A percentile compares a stretch with the other conserved stretches of the same genome.
phyloP scores from a whole-genome alignment of 2,797 vertebrate species.

The Fistularia commersonii region DNA sequence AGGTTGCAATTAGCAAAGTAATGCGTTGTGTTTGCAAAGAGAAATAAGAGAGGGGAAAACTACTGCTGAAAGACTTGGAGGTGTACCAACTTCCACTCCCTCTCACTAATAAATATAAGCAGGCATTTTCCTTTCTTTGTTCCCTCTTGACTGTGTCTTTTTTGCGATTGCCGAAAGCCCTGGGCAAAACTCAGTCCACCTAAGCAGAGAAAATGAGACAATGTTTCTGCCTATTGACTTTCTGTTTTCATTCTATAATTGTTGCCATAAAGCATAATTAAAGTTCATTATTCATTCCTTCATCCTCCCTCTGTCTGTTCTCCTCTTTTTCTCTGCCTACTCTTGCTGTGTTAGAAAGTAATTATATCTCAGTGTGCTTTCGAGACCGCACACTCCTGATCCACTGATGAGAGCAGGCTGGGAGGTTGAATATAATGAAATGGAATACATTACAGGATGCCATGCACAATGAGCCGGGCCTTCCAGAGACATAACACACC shows the following conservation, averaged over 20 bases:
- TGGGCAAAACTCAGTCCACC: slow-evolving; percentile 35
- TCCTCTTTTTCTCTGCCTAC: slow-evolving; percentile 20
- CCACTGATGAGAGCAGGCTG: slow-evolving; percentile 65
- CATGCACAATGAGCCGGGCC: slow-evolving; percentile 24
- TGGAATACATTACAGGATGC: slow-evolving; percentile 55
- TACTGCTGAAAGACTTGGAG: slow-evolving; percentile 23
- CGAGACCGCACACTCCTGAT: slow-evolving; percentile 57
- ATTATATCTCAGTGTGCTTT: slow-evolving; percentile 64
- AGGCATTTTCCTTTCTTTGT: slow-evolving; percentile 23
- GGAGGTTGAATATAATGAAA: slow-evolving; percentile 65
- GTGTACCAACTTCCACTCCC: slow-evolving; percentile 7
- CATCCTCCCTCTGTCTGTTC: slow-evolving; percentile 39
- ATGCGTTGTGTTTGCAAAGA: slow-evolving; percentile 11
- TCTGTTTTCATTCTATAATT: slow-evolving; percentile 64
- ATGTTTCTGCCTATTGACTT: slow-evolving; percentile 58
- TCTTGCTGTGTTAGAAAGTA: slow-evolving; percentile 58
- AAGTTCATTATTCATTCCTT: slow-evolving; percentile 59
- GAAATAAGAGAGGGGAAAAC: slow-evolving; percentile 19
- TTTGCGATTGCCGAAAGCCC: slow-evolving; percentile 42
- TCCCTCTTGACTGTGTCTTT: slow-evolving; percentile 44
- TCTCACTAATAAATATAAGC: slow-evolving; percentile 38
- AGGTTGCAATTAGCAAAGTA: slow-evolving; percentile 40
- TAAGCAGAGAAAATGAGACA: slow-evolving; percentile 49
- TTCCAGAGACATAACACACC: slow-evolving; percentile 22
- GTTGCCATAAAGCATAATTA: slow-evolving; percentile 69